These are phyloP conservation scores for Polypterus senegalus DNA, from an alignment of 2,113 vertebrate species.

Conservation along the genomic window DNA sequence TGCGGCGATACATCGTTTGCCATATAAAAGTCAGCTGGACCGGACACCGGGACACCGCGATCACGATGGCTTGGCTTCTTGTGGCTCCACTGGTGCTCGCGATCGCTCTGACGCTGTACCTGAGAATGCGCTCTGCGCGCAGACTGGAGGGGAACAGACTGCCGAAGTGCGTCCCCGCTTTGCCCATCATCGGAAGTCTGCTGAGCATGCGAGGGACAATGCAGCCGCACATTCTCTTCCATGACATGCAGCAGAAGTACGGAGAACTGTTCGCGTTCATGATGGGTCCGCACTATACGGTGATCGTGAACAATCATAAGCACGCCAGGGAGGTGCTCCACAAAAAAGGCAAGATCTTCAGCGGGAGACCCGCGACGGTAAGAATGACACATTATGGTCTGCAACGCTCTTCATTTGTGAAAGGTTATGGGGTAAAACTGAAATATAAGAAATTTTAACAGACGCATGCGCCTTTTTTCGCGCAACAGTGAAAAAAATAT, in stretches of 20 bases:
- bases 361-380: conserved; percentile 67
- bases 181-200: conserved; percentile 82
- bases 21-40: too few species aligned
- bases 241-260: conserved; percentile 65
- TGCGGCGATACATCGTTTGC: too few species aligned
- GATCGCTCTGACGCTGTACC: conserved; percentile 31
- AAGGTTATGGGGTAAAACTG: too few species aligned
- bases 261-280: conserved; percentile 70
- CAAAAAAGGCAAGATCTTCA: conserved; percentile 82
- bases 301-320: conserved; percentile 67
- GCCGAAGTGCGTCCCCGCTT: conserved; percentile 54
- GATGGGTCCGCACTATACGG: conserved; percentile 61
- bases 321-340: conserved; percentile 80
- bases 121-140: conserved; percentile 23
- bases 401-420: too few species aligned
- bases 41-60: too few species aligned
- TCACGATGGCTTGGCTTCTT: conserved; percentile 43
- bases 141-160: conserved; percentile 18
- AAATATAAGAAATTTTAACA: too few species aligned
- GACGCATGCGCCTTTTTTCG: background rate
- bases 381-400: conserved; percentile 23
- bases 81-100: conserved; percentile 35
- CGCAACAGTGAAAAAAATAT: too few species aligned
- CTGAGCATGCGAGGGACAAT: conserved; percentile 54
- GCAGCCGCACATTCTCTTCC: conserved; percentile 62